Base-by-base conservation (phyloP, 2,113 vertebrate species). In the Myotis lucifugus region DNA sequence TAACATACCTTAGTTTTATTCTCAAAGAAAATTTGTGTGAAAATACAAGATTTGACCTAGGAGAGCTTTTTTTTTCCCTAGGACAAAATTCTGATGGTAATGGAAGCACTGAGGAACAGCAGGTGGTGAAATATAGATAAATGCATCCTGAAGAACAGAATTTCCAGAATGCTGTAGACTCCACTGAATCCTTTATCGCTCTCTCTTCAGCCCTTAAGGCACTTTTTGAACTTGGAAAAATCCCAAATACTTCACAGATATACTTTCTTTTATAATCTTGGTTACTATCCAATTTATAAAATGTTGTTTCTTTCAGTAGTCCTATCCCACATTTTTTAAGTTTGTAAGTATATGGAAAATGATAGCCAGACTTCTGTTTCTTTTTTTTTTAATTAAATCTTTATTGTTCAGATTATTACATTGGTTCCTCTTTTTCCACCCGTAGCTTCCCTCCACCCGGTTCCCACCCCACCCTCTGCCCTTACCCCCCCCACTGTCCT, bases 241-340 rank as follows among this genome's bases (percentile, higher is more conserved):
- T 72, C 32, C 48, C 29, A 90, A 83, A n/a, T 12, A 50, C 54
- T 74, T 90, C 69, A 77, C 29, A 73, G 37, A 73, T 42, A 50
- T 17, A 54, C 13, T 59, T 76, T 59, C 42, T 69, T 40, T 69
- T 79, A 54, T 69, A 74, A 83, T 66, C 8, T 86, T 91, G 46
- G 32, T 34, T 95, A 37, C 34, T 72, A 61, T 29, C 32, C 52
- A 93, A 92, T 82, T 79, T 72, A 77, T 76, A 81, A 83, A 85
- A 50, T 90, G 54, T 67, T 46, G 91, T 40, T n/a, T 59, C 46
- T 85, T 52, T 48, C 3, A 69, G 21, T 59, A 54, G 13, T 56
- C n/a, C 17, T 70, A 34, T 1, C 64, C 56, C 87, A 84, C n/a
- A 72, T 89, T 78, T 90, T 82, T 66, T 78, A 88, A 78, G 29